A percentile compares a stretch with the other conserved stretches of the same genome.
These are phyloP conservation scores for Penaeus japonicus DNA, from an alignment of 1,140 invertebrate species.

Conservation along the genomic window DNA sequence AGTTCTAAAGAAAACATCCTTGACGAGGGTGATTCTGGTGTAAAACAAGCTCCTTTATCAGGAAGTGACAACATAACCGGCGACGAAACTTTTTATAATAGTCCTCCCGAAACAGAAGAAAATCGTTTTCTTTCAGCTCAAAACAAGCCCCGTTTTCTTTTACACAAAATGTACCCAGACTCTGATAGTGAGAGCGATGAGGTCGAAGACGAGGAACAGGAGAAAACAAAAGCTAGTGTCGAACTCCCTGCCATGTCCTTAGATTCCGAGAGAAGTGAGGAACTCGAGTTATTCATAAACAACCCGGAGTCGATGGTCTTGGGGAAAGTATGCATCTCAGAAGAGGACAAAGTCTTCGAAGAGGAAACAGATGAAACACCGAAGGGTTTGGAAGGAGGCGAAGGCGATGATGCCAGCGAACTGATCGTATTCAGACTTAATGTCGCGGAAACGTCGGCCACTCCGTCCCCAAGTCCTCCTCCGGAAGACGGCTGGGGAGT, in stretches of 20 bases:
- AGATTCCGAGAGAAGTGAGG: slow-evolving; percentile 2
- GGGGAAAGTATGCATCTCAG: background rate
- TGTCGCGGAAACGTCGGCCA: no score
- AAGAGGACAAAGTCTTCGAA: no score
- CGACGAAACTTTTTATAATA: no score
- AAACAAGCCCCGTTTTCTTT: background rate
- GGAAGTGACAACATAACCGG: background rate
- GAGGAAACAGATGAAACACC: no score
- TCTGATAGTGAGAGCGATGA: slow-evolving; percentile 30
- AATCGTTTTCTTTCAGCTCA: background rate
- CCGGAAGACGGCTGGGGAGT: slow-evolving; percentile 10
- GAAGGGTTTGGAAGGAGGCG: no score
- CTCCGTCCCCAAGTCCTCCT: no score
- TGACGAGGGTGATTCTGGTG: background rate
- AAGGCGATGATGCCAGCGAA: no score
- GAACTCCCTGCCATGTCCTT: background rate
- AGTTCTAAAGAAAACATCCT: no score
- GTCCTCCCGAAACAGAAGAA: background rate
- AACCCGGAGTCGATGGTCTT: slow-evolving; percentile 32
- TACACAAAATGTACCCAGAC: slow-evolving; percentile 49
- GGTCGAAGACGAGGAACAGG: background rate
- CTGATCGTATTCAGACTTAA: no score
- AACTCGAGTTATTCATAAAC: slow-evolving; percentile 37
- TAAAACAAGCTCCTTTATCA: background rate
- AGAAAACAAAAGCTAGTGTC: background rate